Base-by-base conservation (phyloP, 92 coral and sea anemone species). In the Pocillopora grandis region DNA sequence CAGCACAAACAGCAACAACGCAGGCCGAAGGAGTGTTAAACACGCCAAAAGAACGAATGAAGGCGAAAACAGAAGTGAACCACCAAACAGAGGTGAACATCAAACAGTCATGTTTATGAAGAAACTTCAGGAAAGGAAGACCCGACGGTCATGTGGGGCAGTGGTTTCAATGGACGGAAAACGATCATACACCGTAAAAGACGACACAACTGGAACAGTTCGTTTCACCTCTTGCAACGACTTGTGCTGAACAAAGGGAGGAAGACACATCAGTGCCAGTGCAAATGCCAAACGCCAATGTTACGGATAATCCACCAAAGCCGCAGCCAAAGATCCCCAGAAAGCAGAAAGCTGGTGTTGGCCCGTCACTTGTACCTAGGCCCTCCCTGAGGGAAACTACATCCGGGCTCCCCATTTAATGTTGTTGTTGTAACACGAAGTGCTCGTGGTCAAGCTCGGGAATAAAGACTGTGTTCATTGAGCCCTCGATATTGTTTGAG, bases 51-150 rank as follows among this genome's bases (percentile, higher is more conserved):
- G 82, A 87, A 87, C 90, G 68, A 87, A 87, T 82, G 83, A 87
- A 82, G 62, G 90, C 76, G 88, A 75, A 87, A 87, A 27, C 90
- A 87, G 90, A 87, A 88, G 90, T 87, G 90, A 87, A 49, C 90
- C 90, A 87, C 88, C 90, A 83, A 83, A 84, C 77, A 83, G 74
- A 78, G 88, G 83, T 88, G 88, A 87, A 87, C 83, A 87, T 31
- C 90, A 87, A 83, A 83, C 90, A 87, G 87, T 87, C 83, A 87
- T 87, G 90, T 87, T 87, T 86, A 87, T 83, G 90, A 58, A 58
- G 77, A 85, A 85, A 85, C 89, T 85, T 76, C 89, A 85, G 89
- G 88, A 85, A 18, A 85, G 77, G 85, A 85, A 85, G 23, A 85
- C 89, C 33, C 89, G 77, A 12, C 77, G 89, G 89, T 85, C 89